Conservation (phyloP, 2,113 vertebrate genomes). For the mouse (Mus musculus) region GRCm39 chr10:76427501-76428000, state of each 20-base stretch:
- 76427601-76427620: neutral
- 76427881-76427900: neutral
- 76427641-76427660: neutral
- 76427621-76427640: neutral
- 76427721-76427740: neutral
- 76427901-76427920: neutral
- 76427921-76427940: neutral
- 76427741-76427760: neutral
- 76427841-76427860: neutral
- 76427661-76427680: neutral
- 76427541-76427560: accelerated
- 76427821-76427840: neutral
- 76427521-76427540: neutral
- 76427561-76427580: neutral
- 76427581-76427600: neutral
- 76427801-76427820: neutral
- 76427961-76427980: neutral
- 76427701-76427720: neutral
- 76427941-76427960: neutral
- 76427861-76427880: neutral
- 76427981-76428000: neutral
- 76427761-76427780: neutral
- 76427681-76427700: neutral
- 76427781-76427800: neutral
- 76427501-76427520: neutral